Conservation (phyloP, 64 coral and sea anemone genomes). For the Hydrozoanthus tunicans region DNA sequence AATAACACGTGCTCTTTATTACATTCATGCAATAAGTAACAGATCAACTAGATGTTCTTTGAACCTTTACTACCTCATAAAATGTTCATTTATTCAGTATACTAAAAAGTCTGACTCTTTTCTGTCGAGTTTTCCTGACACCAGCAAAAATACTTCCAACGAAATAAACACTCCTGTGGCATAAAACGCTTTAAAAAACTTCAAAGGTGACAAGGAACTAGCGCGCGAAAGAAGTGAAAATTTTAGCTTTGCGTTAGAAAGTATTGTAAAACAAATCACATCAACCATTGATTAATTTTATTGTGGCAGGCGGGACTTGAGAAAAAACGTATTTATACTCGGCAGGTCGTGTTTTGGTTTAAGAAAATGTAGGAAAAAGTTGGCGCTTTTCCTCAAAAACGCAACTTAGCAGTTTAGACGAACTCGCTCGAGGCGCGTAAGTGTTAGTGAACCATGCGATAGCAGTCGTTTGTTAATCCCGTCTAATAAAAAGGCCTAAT, state of each 20-base stretch:
- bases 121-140: not conserved
- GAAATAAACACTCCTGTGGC: not conserved
- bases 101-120: not conserved
- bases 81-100: conserved; percentile 4
- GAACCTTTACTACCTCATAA: conserved; percentile 3
- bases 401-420: not conserved
- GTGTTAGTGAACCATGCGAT: conserved; percentile 21
- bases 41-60: not conserved
- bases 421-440: not conserved
- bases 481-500: conserved; percentile 16
- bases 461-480: conserved; percentile 26
- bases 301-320: too few species aligned
- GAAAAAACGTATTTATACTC: not conserved
- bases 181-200: too few species aligned
- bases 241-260: too few species aligned
- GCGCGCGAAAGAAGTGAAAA: too few species aligned
- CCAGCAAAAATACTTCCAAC: not conserved
- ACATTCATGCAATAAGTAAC: not conserved
- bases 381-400: not conserved
- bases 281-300: too few species aligned
- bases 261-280: too few species aligned
- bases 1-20: conserved; percentile 42
- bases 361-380: too few species aligned
- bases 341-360: too few species aligned
- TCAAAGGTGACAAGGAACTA: too few species aligned